These are phyloP conservation scores for Ochropleura leucogaster DNA, from an alignment of 2,888 invertebrate genomes.

Conservation along the genomic window DNA sequence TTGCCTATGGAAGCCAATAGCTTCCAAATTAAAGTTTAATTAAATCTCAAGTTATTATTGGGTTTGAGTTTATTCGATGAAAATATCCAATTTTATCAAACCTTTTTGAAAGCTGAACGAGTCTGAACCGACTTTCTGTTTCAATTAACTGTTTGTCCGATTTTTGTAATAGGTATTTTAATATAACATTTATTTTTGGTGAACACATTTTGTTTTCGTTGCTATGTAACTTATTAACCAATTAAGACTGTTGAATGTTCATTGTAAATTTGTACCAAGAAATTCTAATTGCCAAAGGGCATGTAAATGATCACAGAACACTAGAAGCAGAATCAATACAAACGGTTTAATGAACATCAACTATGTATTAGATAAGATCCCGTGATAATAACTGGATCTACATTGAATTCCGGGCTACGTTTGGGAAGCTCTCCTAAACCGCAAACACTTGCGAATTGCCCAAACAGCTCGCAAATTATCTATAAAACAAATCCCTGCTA, in stretches of 20 bases:
- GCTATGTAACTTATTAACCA: neutral
- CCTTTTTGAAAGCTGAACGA: conserved; percentile 43
- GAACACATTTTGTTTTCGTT: conserved; percentile 2
- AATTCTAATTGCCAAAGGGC: neutral
- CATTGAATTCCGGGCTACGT: conserved; percentile 29
- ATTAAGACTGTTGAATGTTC: conserved; percentile 8
- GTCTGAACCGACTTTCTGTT: conserved; percentile 59
- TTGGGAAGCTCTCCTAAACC: conserved; percentile 11
- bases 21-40: conserved; percentile 24
- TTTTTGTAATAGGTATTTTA: conserved; percentile 68
- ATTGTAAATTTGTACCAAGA: conserved; percentile 6
- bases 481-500: conserved; percentile 33
- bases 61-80: conserved; percentile 33
- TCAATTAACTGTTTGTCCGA: conserved; percentile 68
- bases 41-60: conserved; percentile 23
- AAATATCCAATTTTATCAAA: conserved; percentile 67
- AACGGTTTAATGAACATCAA: neutral
- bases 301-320: conserved; percentile 4
- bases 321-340: conserved; percentile 1
- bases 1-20: neutral
- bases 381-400: conserved; percentile 11
- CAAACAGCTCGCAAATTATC: conserved; percentile 27
- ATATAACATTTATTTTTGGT: conserved; percentile 32
- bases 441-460: conserved; percentile 19
- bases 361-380: conserved; percentile 6